Evolutionary conservation across 2,888 invertebrate genomes (phyloP).

Genomic region (Tortricodes alternella): DNA sequence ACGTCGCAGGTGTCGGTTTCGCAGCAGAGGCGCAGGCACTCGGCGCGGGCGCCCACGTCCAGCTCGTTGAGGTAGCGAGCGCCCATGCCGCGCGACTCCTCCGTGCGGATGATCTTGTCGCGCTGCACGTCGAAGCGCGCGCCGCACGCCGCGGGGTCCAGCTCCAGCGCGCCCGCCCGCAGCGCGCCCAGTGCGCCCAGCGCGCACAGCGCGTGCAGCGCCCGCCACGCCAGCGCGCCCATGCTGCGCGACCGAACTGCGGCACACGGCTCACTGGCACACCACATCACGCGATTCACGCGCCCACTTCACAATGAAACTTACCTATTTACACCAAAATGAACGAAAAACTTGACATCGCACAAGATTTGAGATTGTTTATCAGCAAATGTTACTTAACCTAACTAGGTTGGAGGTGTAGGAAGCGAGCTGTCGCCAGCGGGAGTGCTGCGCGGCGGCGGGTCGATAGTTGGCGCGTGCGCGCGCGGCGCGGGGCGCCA

Average conservation of each 20-base stretch:
- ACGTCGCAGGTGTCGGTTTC: slow-evolving; percentile 94
- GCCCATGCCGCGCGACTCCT: slow-evolving; percentile 94
- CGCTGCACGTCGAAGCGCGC: slow-evolving; percentile 92
- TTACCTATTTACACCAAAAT: too few species aligned
- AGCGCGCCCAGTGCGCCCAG: too few species aligned
- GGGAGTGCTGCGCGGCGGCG: slow-evolving; percentile 7
- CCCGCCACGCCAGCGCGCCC: not conserved
- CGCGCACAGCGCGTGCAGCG: slow-evolving; percentile 35
- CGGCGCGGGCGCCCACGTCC: slow-evolving; percentile 90
- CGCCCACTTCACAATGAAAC: too few species aligned
- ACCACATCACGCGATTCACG: too few species aligned
- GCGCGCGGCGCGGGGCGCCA: slow-evolving; percentile 50
- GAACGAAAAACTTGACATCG: too few species aligned
- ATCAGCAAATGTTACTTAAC: slow-evolving; percentile 10
- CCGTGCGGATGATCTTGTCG: slow-evolving; percentile 95
- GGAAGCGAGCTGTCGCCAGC: not conserved
- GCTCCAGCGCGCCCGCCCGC: slow-evolving; percentile 69
- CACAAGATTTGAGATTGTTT: too few species aligned
- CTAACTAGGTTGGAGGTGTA: slow-evolving; percentile 5
- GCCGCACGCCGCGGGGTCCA: slow-evolving; percentile 86
- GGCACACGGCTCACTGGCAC: too few species aligned
- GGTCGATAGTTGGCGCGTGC: slow-evolving; percentile 51
- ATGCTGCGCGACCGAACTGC: too few species aligned
- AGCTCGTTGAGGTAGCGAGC: slow-evolving; percentile 94
- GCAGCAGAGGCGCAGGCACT: slow-evolving; percentile 94